Percentiles rank a stretch among this genome's conserved stretches.
Conservation (phyloP, 2,888 invertebrate genomes). For the Drosophila buzzatii region DNA sequence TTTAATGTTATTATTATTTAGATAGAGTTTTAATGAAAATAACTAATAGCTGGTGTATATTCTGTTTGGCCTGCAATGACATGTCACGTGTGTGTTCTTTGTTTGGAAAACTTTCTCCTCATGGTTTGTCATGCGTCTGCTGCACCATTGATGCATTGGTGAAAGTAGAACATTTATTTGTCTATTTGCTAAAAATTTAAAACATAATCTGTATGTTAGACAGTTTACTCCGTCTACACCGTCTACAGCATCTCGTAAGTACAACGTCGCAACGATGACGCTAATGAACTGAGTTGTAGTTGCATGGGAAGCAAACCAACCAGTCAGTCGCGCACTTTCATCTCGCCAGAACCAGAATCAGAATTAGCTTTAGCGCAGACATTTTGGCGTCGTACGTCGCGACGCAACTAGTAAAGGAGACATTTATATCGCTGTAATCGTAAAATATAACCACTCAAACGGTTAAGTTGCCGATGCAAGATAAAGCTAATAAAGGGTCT, state of each 20-base stretch:
- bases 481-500: neutral
- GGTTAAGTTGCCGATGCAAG: constrained; percentile 24
- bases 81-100: constrained; percentile 4
- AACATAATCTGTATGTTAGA: constrained; percentile 50
- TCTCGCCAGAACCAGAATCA: constrained; percentile 42
- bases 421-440: constrained; percentile 33
- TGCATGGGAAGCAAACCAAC: constrained; percentile 54
- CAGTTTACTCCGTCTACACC: constrained; percentile 16
- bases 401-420: constrained; percentile 3
- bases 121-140: constrained; percentile 6
- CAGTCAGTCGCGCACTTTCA: constrained; percentile 59
- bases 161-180: constrained; percentile 77
- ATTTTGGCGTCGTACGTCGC: constrained; percentile 46
- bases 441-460: constrained; percentile 31
- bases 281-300: constrained; percentile 58
- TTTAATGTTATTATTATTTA: neutral
- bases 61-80: neutral
- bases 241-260: constrained; percentile 25
- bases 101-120: constrained; percentile 20
- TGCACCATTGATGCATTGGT: constrained; percentile 42
- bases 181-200: constrained; percentile 61
- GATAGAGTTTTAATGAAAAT: no score
- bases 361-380: constrained; percentile 45
- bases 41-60: neutral
- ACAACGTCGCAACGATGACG: constrained; percentile 44